phyloP scores from a whole-genome alignment of 2,797 vertebrate species.

The Caiman crocodilus region DNA sequence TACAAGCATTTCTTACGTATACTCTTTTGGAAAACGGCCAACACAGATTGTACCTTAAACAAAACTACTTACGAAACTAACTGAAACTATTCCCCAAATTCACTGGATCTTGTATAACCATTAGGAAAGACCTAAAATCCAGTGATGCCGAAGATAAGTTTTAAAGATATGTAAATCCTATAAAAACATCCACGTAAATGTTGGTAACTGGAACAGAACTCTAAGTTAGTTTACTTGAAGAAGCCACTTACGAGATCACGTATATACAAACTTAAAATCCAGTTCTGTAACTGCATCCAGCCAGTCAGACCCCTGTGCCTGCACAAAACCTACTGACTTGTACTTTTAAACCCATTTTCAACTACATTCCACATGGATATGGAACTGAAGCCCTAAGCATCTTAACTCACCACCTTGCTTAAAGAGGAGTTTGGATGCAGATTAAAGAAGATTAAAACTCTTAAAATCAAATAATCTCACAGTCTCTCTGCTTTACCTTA shows the following conservation, averaged over 20 bases:
- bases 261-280: not conserved
- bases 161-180: not conserved
- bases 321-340: not conserved
- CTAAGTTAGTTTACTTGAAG: not conserved
- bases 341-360: not conserved
- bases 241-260: not conserved
- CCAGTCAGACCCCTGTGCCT: not conserved
- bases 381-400: not conserved
- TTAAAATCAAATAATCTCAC: constrained; percentile 39
- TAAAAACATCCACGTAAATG: not conserved
- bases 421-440: not conserved
- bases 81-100: not conserved
- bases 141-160: not conserved
- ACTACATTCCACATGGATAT: not conserved
- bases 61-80: not conserved
- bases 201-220: not conserved
- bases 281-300: not conserved
- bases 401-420: not conserved
- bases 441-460: not conserved
- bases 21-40: not conserved
- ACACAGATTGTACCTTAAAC: not conserved
- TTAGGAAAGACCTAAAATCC: not conserved
- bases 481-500: constrained; percentile 53
- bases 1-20: not conserved
- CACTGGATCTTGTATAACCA: not conserved